These are phyloP conservation scores for Oryctes rhinoceros DNA, from an alignment of 1,140 invertebrate species.

Conservation along the genomic window DNA sequence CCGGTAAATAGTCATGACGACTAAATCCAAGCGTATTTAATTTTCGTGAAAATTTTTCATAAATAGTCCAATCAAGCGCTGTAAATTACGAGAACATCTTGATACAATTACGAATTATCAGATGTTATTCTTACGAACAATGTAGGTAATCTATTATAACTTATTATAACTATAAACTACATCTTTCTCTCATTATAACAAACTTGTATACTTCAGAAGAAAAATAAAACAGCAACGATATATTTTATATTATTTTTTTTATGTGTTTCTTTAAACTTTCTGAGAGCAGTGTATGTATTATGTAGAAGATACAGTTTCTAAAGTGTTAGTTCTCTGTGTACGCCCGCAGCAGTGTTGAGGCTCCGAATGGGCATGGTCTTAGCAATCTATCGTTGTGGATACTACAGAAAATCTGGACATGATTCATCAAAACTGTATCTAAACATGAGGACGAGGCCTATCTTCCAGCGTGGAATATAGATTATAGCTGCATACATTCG, in stretches of 20 bases:
- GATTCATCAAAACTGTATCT: not conserved
- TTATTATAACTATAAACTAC: not conserved
- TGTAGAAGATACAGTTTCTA: not conserved
- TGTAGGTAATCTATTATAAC: no score
- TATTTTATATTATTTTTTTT: not conserved
- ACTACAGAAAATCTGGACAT: conserved; percentile 4
- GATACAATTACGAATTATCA: no score
- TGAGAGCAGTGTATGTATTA: not conserved
- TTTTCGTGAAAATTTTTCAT: no score
- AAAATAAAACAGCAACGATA: not conserved
- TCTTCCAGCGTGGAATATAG: not conserved
- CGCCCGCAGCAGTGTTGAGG: conserved; percentile 1
- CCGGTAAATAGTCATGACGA: no score
- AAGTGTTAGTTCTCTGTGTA: conserved; percentile 10
- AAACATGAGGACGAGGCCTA: not conserved
- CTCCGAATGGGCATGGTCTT: conserved; percentile 4
- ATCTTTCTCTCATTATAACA: not conserved
- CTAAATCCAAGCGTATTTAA: no score
- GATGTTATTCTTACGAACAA: no score
- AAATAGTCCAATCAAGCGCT: no score
- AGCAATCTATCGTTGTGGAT: not conserved
- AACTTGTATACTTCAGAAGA: not conserved
- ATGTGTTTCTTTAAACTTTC: not conserved
- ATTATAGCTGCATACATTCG: not conserved
- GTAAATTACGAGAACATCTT: no score